These are phyloP conservation scores for Platynereis dumerilii DNA, from an alignment of 2,888 invertebrate species.

Conservation along the genomic window DNA sequence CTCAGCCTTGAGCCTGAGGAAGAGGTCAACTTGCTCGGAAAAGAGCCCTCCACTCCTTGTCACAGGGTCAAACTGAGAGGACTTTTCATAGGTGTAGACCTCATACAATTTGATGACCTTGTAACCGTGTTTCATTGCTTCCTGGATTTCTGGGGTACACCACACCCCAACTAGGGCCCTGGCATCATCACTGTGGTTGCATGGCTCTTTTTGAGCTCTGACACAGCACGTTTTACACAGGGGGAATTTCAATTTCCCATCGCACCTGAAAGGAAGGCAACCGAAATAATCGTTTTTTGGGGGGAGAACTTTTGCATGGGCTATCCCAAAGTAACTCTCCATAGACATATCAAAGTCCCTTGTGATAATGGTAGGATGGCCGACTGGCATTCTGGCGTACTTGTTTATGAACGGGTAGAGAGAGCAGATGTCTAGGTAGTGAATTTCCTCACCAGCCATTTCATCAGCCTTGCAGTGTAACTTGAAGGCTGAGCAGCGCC, in stretches of 20 bases:
- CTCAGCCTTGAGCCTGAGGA: conserved; percentile 45
- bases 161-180: conserved; percentile 50
- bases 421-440: conserved; percentile 42
- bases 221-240: conserved; percentile 53
- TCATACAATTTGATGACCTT: conserved; percentile 43
- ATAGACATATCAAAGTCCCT: conserved; percentile 37
- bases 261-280: conserved; percentile 47
- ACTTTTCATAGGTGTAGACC: neutral
- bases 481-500: neutral
- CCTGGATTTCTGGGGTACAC: conserved; percentile 54
- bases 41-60: conserved; percentile 45
- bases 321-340: conserved; percentile 41
- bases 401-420: conserved; percentile 48
- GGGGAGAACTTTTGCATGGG: conserved; percentile 45
- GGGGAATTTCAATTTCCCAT: conserved; percentile 53
- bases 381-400: conserved; percentile 40
- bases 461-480: conserved; percentile 36
- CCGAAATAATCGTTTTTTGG: conserved; percentile 47
- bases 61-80: conserved; percentile 29
- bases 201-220: neutral
- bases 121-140: conserved; percentile 53
- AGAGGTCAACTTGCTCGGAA: conserved; percentile 48
- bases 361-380: conserved; percentile 36
- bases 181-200: conserved; percentile 27
- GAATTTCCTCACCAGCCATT: conserved; percentile 34